phyloP scores from a whole-genome alignment of 2,888 invertebrate genomes.

The Scaptomyza flava region DNA sequence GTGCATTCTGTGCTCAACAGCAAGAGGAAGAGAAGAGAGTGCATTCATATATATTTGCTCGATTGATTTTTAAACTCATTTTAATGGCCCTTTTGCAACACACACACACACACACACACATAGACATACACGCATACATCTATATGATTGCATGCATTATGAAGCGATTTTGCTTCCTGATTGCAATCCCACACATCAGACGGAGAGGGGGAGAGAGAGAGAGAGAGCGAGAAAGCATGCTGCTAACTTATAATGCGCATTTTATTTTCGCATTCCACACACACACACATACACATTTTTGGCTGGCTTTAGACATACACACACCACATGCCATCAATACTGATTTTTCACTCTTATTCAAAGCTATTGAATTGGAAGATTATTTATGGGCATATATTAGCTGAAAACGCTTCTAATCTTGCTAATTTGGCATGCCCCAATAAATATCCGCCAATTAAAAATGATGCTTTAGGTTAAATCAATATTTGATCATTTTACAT shows the following conservation, averaged over 20 bases:
- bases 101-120: not conserved
- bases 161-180: constrained; percentile 18
- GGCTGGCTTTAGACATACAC: not conserved
- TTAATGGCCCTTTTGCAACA: constrained; percentile 32
- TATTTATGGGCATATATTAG: constrained; percentile 7
- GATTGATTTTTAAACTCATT: constrained; percentile 57
- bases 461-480: not conserved
- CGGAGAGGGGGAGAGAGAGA: not conserved
- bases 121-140: no score
- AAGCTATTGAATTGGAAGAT: constrained; percentile 15
- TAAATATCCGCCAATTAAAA: not conserved
- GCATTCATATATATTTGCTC: constrained; percentile 60
- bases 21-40: constrained; percentile 16
- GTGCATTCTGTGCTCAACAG: constrained; percentile 13
- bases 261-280: constrained; percentile 13
- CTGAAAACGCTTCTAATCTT: not conserved
- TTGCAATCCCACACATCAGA: constrained; percentile 3
- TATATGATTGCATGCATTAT: constrained; percentile 9
- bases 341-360: constrained; percentile 2
- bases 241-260: constrained; percentile 14
- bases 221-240: not conserved
- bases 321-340: not conserved
- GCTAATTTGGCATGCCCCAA: not conserved
- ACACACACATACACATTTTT: not conserved
- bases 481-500: not conserved